Percentiles rank a stretch among this genome's conserved stretches.
phyloP scores from a whole-genome alignment of 2,797 vertebrate species.

The Pseudopleuronectes americanus region DNA sequence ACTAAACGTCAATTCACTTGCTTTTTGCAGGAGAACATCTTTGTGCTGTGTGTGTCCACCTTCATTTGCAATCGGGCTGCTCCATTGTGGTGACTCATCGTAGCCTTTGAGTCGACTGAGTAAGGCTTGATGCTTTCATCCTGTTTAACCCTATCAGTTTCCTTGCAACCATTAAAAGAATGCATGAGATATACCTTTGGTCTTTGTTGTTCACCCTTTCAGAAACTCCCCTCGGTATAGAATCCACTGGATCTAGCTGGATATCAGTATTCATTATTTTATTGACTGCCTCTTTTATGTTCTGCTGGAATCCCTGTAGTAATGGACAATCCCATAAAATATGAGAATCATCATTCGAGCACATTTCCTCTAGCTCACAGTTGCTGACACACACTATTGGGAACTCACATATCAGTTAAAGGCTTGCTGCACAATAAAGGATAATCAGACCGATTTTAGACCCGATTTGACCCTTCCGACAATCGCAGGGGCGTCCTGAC shows the following conservation, averaged over 20 bases:
- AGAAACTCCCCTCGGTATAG: neutral
- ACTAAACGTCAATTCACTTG: too few species aligned
- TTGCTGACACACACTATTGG: neutral
- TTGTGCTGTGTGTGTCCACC: too few species aligned
- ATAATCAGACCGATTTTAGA: too few species aligned
- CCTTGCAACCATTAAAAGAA: neutral
- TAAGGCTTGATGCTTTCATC: neutral
- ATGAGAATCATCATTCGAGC: neutral
- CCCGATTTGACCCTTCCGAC: too few species aligned
- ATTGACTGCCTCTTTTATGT: neutral
- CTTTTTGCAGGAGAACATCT: too few species aligned
- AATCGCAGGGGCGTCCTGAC: too few species aligned
- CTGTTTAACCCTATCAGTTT: neutral
- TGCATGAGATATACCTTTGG: neutral
- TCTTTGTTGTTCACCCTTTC: slow-evolving; percentile 4
- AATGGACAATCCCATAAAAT: neutral
- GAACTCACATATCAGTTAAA: neutral
- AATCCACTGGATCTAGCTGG: neutral
- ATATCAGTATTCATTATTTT: slow-evolving; percentile 8
- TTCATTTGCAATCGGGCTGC: too few species aligned
- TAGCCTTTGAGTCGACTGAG: neutral
- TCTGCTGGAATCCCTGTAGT: neutral
- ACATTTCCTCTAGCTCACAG: neutral
- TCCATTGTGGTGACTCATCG: neutral
- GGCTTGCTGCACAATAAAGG: too few species aligned